Base-by-base conservation (phyloP, 2,113 vertebrate genomes). In the Brachypodius melanocephalos region DNA sequence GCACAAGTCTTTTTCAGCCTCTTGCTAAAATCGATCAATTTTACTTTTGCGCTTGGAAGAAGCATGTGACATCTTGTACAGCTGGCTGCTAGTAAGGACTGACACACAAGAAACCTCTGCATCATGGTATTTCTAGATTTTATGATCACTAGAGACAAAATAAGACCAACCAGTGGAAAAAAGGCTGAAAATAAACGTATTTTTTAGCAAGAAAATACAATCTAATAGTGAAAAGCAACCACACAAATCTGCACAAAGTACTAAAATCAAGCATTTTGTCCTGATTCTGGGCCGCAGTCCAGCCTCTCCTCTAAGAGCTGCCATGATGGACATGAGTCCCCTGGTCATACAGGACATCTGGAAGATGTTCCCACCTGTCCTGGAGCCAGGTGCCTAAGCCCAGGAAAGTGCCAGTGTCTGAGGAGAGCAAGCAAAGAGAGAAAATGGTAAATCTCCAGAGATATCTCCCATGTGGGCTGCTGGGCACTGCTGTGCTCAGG, bases 401-500 rank as follows among this genome's bases (percentile, higher is more conserved):
- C 73, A 78, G 32, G 65, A 29, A n/a, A 42, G 55, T 13, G 48
- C 11, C 42, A 65, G 58, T 49, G n/a, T 29, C 26, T 32, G 32
- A 79, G 31, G 15, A 61, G 21, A 2, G 2, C 9, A 57, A 45
- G 28, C 55, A 65, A 42, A 58, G 34, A 38, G 31, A 58, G 38
- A 42, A 85, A 71, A 36, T 2, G 3, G 17, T 20, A 28, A 52
- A 31, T 40, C 31, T 36, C 46, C 55, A 58, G 40, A 74, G 20
- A 19, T 2, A 0, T 55, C 22, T 79, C 52, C 40, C 15, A 22
- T 6, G 9, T 28, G 58, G 45, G 54, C 45, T 80, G 48, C 67
- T 52, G 58, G 55, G 20, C 38, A 52, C 15, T 17, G 17, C 29
- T 4, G 1, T 9, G 16, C 13, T 18, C 1, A 0, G 26, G 32